phyloP scores from a whole-genome alignment of 2,888 invertebrate species.

The Tolmerus cingulatus region DNA sequence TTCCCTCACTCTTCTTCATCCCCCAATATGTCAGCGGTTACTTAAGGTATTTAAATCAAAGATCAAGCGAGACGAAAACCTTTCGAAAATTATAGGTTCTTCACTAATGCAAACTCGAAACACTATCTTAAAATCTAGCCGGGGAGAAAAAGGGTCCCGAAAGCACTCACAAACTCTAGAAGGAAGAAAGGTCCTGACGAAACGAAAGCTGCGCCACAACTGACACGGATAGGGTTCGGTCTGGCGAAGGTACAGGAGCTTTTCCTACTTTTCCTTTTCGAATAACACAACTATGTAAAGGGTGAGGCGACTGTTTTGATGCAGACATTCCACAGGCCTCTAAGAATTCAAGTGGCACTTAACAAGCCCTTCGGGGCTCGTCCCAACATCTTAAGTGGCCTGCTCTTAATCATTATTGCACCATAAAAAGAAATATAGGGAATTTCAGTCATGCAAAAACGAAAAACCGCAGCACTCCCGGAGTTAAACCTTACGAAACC shows the following conservation, averaged over 20 bases:
- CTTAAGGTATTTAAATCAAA: background rate
- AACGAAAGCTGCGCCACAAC: conserved; percentile 48
- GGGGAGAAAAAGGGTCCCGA: background rate
- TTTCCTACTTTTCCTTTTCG: background rate
- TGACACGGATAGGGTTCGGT: conserved; percentile 23
- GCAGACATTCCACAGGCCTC: background rate
- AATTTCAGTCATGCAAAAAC: background rate
- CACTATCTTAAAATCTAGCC: background rate
- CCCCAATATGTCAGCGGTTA: background rate
- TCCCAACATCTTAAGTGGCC: background rate
- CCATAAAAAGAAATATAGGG: background rate
- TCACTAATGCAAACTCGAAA: background rate
- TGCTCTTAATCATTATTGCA: background rate
- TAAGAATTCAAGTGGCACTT: background rate
- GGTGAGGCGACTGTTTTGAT: background rate
- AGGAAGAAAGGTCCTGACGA: conserved; percentile 28
- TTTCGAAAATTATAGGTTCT: background rate
- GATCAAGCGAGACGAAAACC: background rate
- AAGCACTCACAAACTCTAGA: background rate
- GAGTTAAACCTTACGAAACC: background rate
- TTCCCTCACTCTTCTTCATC: background rate
- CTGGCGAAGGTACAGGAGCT: background rate
- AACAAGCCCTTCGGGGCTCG: background rate
- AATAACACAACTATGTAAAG: conserved; percentile 9
- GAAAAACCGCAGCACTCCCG: background rate